phyloP scores from a whole-genome alignment of 2,797 vertebrate genomes.

The Sebastes alutus region DNA sequence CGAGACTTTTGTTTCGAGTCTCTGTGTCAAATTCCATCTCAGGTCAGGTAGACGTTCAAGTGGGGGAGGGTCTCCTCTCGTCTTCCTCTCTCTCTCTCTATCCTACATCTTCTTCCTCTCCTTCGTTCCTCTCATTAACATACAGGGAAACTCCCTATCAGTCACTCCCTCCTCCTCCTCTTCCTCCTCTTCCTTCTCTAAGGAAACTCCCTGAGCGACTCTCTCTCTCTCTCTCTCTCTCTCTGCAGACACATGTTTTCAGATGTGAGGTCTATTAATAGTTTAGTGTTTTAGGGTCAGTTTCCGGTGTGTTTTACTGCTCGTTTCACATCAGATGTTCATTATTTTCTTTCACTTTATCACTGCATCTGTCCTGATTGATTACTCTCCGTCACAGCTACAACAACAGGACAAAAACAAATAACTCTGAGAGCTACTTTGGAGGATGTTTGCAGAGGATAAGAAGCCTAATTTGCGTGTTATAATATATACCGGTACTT shows the following conservation, averaged over 20 bases:
- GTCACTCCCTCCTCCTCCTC: background rate
- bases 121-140: background rate
- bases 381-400: background rate
- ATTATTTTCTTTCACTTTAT: background rate
- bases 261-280: background rate
- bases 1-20: background rate
- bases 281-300: background rate
- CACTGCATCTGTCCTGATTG: background rate
- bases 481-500: background rate
- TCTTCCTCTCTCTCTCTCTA: background rate
- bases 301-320: background rate
- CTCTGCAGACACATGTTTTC: too few relatives aligned
- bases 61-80: background rate
- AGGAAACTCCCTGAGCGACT: too few relatives aligned
- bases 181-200: background rate
- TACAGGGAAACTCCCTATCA: background rate
- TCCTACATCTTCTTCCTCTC: background rate
- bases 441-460: background rate
- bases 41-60: conserved; percentile 7
- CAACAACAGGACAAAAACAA: conserved; percentile 6
- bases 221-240: too few relatives aligned
- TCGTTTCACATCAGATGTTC: background rate
- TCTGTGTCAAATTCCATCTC: conserved; percentile 39
- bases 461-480: background rate
- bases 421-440: background rate